Evolutionary conservation across 2,113 vertebrate genomes (phyloP), one percentile per base, ranked within the genome.

Genomic region (Xiphorhynchus elegans): DNA sequence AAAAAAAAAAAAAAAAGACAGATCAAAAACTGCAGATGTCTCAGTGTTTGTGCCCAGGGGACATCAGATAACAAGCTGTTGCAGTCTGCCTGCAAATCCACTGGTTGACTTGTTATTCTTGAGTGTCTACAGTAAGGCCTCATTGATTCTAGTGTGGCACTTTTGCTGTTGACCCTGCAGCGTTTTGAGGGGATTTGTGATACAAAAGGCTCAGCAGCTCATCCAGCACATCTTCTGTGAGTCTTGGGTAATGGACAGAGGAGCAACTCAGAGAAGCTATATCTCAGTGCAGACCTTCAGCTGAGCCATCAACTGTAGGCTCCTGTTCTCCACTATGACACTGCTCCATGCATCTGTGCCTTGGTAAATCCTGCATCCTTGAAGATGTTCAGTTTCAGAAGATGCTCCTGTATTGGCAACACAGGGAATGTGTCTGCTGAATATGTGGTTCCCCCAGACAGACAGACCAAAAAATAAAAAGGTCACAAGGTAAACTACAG

Each of bases 41-140:
- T 96, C 85, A 72, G 74, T 94, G 82, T 77, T 87, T 72, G 42
- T 94, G 86, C 82, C 91, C 94, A 90, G 75, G 79, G 81, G 88
- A 89, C 83, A 89, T 94, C 75, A 76, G 87, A 91, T 95, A 97
- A 96, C 90, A 96, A 91, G 90, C 92, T 92, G 75, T 74, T 95
- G 85, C 62, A 70, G 47, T 31, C 55, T 90, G 78, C 40, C 66
- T 93, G 66, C 44, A 93, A 92, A 93, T 81, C 88, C 50, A 88
- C 73, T 84, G 68, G 53, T 87, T 90, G 91, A 72, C 81, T 94
- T 89, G 72, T 91, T 87, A 64, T 75, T 83, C 77, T 76, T 92
- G 82, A 86, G 55, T 82, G 81, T 76, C 91, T 82, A 6, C 7
- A 40, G 21, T 73, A 85, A 94, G 64, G 68, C 74, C 35, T 95